Base-by-base conservation (phyloP, 2,113 vertebrate species). In the Pithys albifrons region DNA sequence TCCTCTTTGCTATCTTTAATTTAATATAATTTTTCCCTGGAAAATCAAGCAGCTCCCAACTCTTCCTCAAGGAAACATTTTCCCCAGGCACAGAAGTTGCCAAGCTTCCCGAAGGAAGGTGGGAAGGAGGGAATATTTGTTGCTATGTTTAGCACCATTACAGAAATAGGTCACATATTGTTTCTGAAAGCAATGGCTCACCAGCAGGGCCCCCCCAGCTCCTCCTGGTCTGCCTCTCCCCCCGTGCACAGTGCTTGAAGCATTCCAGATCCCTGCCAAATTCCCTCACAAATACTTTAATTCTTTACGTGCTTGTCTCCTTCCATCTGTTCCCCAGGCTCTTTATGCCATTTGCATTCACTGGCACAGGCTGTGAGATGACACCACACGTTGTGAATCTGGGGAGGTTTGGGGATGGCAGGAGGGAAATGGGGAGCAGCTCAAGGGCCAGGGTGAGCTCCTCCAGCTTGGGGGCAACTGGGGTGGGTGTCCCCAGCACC, bases 241-340 rank as follows among this genome's bases (percentile, higher is more conserved):
- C 95, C 91, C 80, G 0, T 92, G 84, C 87, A 18, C 90, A 75
- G 96, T 1, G 76, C 95, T 96, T 82, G 96, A 96, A 96, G 91
- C 92, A 93, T 95, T 97, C 93, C 92, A 90, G 72, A 84, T 96
- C 93, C 91, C 77, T 97, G 96, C 96, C 96, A 97, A 96, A 94
- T 96, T 96, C 95, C 88, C 96, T 96, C 95, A 95, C 96, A 96
- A 96, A 96, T 96, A 96, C 93, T 96, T 96, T 92, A 96, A 95
- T 96, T 96, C 96, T 96, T 97, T 96, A 93, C 93, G 88, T 96
- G 93, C 96, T 88, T 95, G 95, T 96, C 96, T 97, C 95, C 71
- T 97, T 97, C 96, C 96, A 97, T 97, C 96, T 97, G 96, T 96
- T 97, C 96, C 95, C 92, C 96, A 96, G 78, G 96, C 96, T 97